Percentiles rank a stretch among this genome's conserved stretches.
phyloP scores from a whole-genome alignment of 2,888 invertebrate species.

The Drosophila nr. perissopoda region DNA sequence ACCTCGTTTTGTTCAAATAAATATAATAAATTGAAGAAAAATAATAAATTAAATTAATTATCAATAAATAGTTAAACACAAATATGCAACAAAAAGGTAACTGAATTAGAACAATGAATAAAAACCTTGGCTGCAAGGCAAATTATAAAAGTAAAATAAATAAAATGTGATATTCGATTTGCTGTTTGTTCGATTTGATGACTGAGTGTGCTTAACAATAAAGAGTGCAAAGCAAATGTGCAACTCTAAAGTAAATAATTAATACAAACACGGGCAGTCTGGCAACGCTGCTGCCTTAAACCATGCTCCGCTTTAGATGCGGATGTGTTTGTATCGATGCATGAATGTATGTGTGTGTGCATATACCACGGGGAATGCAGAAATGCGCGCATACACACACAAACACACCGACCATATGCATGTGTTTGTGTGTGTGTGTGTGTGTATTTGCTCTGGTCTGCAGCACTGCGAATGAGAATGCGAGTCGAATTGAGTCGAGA shows the following conservation, averaged over 20 bases:
- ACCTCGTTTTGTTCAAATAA: background rate
- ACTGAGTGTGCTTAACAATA: background rate
- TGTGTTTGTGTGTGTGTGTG: slow-evolving; percentile 16
- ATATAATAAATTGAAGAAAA: accelerated
- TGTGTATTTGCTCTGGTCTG: slow-evolving; percentile 41
- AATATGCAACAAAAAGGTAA: background rate
- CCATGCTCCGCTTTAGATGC: slow-evolving; percentile 46
- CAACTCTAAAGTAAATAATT: background rate
- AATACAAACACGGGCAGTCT: slow-evolving; percentile 4
- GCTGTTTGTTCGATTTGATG: no score
- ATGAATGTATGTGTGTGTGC: background rate
- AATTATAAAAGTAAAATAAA: background rate
- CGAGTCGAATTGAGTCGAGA: slow-evolving; percentile 65
- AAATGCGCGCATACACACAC: slow-evolving; percentile 26
- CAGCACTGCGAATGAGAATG: slow-evolving; percentile 49
- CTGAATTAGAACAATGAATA: background rate
- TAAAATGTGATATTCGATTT: background rate
- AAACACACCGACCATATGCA: background rate
- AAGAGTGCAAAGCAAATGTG: background rate
- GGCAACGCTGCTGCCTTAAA: slow-evolving; percentile 37
- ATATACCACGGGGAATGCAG: slow-evolving; percentile 54
- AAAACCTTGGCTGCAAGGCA: background rate
- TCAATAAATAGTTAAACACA: background rate
- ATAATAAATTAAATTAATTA: background rate
- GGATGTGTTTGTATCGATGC: slow-evolving; percentile 46